Evolutionary conservation across 2,797 vertebrate species (phyloP).

Genomic region (Australoheros facetus): DNA sequence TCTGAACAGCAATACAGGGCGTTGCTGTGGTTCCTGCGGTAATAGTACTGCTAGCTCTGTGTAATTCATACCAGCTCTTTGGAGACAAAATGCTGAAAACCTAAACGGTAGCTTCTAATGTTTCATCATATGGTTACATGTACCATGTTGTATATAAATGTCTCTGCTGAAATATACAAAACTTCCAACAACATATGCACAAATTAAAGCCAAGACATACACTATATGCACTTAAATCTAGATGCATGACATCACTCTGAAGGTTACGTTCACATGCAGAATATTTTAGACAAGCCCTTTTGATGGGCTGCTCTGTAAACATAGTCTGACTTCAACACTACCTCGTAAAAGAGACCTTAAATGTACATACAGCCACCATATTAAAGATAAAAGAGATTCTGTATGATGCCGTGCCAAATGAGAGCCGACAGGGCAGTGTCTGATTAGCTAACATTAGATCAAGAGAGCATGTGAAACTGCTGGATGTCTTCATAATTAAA

Average conservation of each 20-base stretch:
- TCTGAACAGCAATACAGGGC: conserved; percentile 48
- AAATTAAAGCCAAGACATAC: conserved; percentile 22
- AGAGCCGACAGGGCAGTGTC: conserved; percentile 28
- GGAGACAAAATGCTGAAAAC: conserved; percentile 40
- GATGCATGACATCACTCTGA: conserved; percentile 29
- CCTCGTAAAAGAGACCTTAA: conserved; percentile 64
- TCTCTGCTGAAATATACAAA: conserved; percentile 10
- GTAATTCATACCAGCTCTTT: conserved; percentile 31
- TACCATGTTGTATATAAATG: conserved; percentile 37
- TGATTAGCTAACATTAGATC: conserved; percentile 52
- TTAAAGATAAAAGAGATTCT: conserved; percentile 65
- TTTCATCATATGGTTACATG: conserved; percentile 30
- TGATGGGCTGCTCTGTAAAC: conserved; percentile 60
- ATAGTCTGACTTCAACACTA: conserved; percentile 46
- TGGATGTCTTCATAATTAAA: conserved; percentile 54
- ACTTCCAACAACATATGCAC: conserved; percentile 22
- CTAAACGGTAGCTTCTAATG: conserved; percentile 31
- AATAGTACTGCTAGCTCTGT: conserved; percentile 25
- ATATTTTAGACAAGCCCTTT: conserved; percentile 33
- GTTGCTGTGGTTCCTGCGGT: conserved; percentile 57
- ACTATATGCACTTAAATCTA: conserved; percentile 29
- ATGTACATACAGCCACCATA: conserved; percentile 46
- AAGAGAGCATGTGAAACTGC: conserved; percentile 46
- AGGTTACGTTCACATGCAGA: conserved; percentile 44
- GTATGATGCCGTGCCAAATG: conserved; percentile 63